Evolutionary conservation across 2,113 vertebrate genomes (phyloP).

Genomic region (Sialia sialis): DNA sequence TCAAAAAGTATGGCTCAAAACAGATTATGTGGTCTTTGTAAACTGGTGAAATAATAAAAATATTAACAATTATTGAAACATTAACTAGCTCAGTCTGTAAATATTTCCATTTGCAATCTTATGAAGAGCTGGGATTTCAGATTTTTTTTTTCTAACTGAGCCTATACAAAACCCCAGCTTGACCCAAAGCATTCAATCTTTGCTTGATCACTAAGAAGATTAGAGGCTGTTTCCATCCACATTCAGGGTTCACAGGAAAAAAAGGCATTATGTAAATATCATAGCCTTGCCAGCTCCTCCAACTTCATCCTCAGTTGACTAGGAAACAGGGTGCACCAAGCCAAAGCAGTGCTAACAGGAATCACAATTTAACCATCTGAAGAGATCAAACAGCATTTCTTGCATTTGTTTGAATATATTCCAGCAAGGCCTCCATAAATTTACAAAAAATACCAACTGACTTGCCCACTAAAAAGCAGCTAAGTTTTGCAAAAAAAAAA

Average conservation of each 20-base stretch:
- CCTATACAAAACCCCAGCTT: conserved; percentile 12
- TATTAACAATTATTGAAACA: background rate
- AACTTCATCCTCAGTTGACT: conserved; percentile 36
- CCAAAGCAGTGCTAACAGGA: conserved; percentile 8
- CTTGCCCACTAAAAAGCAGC: background rate
- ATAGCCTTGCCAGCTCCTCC: conserved; percentile 30
- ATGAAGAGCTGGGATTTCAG: background rate
- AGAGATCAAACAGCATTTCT: conserved; percentile 37
- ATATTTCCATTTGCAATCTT: background rate
- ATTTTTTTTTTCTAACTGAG: background rate
- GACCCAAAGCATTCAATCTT: conserved; percentile 56
- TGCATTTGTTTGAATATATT: background rate
- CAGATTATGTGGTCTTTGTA: background rate
- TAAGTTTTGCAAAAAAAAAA: background rate
- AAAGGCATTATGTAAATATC: conserved; percentile 56
- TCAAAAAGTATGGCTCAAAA: background rate
- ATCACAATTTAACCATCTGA: background rate
- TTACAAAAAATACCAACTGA: background rate
- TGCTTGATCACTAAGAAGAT: conserved; percentile 59
- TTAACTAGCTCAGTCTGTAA: background rate
- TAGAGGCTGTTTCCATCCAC: conserved; percentile 49
- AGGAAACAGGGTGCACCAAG: conserved; percentile 10
- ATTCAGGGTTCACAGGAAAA: conserved; percentile 34
- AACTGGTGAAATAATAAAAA: background rate
- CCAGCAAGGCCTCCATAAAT: background rate